A percentile compares a stretch with the other conserved stretches of the same genome.
Conservation (phyloP, 2,797 vertebrate species). For the Lepus townsendii region DNA sequence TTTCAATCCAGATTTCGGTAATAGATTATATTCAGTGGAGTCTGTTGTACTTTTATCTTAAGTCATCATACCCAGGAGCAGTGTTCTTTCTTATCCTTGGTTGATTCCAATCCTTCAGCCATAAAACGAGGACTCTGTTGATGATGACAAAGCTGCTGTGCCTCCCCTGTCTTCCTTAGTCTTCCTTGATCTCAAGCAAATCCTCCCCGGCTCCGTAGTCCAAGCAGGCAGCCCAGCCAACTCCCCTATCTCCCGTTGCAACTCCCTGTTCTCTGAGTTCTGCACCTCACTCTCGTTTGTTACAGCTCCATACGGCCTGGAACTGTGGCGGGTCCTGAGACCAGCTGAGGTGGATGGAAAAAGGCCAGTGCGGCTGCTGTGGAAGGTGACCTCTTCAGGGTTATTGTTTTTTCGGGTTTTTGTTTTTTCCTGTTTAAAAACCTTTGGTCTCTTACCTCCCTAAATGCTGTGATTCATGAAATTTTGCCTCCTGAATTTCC, state of each 20-base stretch:
- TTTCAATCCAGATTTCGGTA: not conserved
- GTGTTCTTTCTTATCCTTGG: not conserved
- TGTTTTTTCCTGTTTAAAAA: not conserved
- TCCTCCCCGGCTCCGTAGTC: not conserved
- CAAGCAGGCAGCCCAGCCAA: not conserved
- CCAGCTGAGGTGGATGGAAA: slow-evolving; percentile 53
- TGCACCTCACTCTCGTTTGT: not conserved
- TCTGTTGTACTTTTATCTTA: not conserved
- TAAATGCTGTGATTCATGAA: not conserved
- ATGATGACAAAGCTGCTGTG: not conserved
- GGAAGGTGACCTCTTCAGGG: slow-evolving; percentile 85
- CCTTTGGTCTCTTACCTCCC: not conserved
- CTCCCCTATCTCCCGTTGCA: not conserved
- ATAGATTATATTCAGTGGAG: not conserved
- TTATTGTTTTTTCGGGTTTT: not conserved
- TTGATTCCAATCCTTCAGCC: not conserved
- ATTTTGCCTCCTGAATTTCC: not conserved
- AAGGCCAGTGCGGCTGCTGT: slow-evolving; percentile 86
- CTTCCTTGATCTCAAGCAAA: not conserved
- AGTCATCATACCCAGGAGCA: not conserved
- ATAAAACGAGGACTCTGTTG: not conserved
- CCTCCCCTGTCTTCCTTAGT: not conserved
- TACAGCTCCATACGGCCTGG: slow-evolving; percentile 78
- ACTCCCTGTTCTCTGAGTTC: not conserved
- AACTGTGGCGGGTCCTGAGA: slow-evolving; percentile 89